A percentile compares a stretch with the other conserved stretches of the same genome.
These are phyloP conservation scores for Lophura nycthemera DNA, from an alignment of 2,113 vertebrate genomes.

Conservation along the genomic window DNA sequence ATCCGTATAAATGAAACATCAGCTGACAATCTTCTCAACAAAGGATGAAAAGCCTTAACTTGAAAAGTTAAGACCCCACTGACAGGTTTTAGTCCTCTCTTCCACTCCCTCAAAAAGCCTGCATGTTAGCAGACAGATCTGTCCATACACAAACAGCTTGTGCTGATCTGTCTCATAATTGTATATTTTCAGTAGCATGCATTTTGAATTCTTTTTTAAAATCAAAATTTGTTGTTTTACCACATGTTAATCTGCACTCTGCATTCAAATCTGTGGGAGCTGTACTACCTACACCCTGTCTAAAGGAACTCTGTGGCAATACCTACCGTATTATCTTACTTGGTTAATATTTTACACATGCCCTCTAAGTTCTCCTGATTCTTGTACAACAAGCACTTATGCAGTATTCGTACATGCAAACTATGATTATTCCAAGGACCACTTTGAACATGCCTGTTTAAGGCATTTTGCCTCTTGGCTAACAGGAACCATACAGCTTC, in stretches of 20 bases:
- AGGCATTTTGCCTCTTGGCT: conserved; percentile 23
- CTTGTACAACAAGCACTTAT: conserved; percentile 23
- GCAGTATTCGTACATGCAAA: conserved; percentile 14
- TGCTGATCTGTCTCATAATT: neutral
- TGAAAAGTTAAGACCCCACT: neutral
- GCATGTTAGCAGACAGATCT: neutral
- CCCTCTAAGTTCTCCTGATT: neutral
- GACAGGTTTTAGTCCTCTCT: neutral
- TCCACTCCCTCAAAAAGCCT: neutral
- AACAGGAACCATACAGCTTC: neutral
- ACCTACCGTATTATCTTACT: neutral
- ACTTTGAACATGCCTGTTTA: conserved; percentile 18
- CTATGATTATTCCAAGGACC: conserved; percentile 10
- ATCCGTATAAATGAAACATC: neutral
- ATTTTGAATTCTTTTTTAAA: neutral
- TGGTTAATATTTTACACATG: conserved; percentile 7
- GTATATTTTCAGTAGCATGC: neutral
- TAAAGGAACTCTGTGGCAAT: neutral
- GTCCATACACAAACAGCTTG: neutral
- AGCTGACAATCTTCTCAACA: neutral
- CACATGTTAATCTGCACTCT: neutral
- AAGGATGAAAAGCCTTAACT: neutral
- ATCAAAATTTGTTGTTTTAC: neutral
- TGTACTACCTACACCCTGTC: neutral
- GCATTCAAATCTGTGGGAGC: neutral